Evolutionary conservation across 2,113 vertebrate genomes (phyloP), one percentile per base, ranked within the genome.

Genomic region (Ictalurus punctatus): DNA sequence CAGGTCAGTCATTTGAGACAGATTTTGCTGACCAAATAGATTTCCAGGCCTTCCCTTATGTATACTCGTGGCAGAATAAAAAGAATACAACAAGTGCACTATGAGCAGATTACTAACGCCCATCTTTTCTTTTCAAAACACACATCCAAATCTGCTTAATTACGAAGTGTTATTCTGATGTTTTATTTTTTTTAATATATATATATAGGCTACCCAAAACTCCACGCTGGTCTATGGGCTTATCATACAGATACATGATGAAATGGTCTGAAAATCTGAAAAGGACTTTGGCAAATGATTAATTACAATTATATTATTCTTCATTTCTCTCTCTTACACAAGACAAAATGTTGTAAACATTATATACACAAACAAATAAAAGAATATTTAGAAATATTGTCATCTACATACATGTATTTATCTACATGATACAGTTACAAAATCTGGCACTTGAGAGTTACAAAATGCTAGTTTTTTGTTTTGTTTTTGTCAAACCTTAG

Each of bases 361-460:
- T 97, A 97, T 97, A 97, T 96, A 97, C 97, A 97, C 97, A 96
- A 96, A 97, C 52, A 83, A 40, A 83, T 83, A 83, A 83, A 95
- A 95, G 97, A 97, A 95, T 94, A 95, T 95, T 74, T 74, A 96
- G 96, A 87, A 89, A 91, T 80, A 59, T 81, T 96, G 96, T 96
- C 96, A 95, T 96, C 97, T 97, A 96, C 95, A 96, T 86, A 97
- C 96, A 93, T 95, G 96, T 95, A 95, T 94, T 96, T 97, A 99
- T 98, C 97, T 98, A 99, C 97, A 99, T 96, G 96, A 95, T 97
- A 96, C 97, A 97, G 96, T 96, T 96, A 97, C 96, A 98, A 95
- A 95, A 95, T 95, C 97, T 98, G 98, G 98, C 97, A 99, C 98
- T 99, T 97, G 63, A 87, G 83, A 89, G 27, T 87, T 89, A 95